A percentile compares a stretch with the other conserved stretches of the same genome.
phyloP scores from a whole-genome alignment of 1,140 invertebrate species.

The Ptiloglossa arizonensis region DNA sequence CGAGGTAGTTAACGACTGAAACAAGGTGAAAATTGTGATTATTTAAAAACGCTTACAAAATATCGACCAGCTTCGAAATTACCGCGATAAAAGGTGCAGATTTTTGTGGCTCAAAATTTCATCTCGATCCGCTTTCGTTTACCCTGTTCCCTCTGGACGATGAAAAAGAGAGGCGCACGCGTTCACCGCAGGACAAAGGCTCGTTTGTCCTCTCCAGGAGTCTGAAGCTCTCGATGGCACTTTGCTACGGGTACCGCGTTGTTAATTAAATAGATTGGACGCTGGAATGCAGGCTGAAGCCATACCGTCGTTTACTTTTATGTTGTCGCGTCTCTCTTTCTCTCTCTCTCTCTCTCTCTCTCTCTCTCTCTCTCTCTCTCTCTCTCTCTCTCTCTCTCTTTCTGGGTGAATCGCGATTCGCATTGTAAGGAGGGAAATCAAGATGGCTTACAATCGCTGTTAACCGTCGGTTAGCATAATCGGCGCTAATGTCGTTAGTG shows the following conservation, averaged over 20 bases:
- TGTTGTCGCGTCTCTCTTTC: too few species aligned
- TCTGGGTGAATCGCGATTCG: not conserved
- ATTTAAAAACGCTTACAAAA: too few species aligned
- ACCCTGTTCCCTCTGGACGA: not conserved
- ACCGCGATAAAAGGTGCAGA: not conserved
- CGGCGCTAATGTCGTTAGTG: not conserved
- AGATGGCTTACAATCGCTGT: not conserved
- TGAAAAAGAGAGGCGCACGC: not conserved
- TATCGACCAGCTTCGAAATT: not conserved
- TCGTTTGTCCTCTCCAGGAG: not conserved
- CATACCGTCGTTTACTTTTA: constrained; percentile 15
- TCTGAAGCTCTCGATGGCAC: not conserved
- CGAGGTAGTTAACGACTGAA: too few species aligned
- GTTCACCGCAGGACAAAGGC: constrained; percentile 13
- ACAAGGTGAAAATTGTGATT: too few species aligned
- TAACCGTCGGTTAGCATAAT: constrained; percentile 11
- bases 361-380: too few species aligned
- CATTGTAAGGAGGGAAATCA: not conserved
- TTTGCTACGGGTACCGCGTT: not conserved
- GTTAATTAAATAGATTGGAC: constrained; percentile 24
- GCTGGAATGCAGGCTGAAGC: not conserved
- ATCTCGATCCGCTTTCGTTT: not conserved
- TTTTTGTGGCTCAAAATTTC: not conserved
- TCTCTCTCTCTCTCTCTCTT: too few species aligned
- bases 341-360: too few species aligned